Evolutionary conservation across 2,888 invertebrate species (phyloP).

Genomic region (Hymenopus coronatus): DNA sequence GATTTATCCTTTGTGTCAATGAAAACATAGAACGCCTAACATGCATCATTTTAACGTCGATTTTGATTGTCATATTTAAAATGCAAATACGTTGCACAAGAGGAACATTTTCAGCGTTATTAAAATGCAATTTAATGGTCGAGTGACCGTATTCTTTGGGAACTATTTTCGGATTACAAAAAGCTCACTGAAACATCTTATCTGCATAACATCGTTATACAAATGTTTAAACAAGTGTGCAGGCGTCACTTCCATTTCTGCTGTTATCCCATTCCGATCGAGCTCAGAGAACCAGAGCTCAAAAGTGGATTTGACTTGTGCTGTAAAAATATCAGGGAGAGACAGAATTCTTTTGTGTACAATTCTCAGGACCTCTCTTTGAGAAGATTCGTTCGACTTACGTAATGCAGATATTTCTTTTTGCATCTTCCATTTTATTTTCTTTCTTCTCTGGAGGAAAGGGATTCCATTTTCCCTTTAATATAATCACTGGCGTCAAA

Average conservation of each 20-base stretch:
- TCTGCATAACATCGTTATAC: neutral
- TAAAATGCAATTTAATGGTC: too few species aligned
- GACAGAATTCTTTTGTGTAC: neutral
- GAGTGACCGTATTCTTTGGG: too few species aligned
- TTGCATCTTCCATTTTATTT: neutral
- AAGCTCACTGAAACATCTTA: neutral
- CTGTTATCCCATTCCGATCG: neutral
- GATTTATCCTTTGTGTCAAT: too few species aligned
- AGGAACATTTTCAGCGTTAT: too few species aligned
- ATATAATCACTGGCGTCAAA: neutral
- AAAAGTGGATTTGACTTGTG: neutral
- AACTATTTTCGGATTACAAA: neutral
- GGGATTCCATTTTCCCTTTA: neutral
- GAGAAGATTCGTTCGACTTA: neutral
- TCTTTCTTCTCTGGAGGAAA: neutral
- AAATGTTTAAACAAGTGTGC: neutral
- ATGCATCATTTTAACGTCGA: too few species aligned
- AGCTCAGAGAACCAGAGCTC: neutral
- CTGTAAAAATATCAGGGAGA: neutral
- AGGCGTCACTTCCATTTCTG: neutral
- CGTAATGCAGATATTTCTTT: neutral
- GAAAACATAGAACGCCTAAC: too few species aligned
- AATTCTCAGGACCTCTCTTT: neutral
- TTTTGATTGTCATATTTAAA: too few species aligned
- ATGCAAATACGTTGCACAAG: too few species aligned